Evolutionary conservation across 1,140 invertebrate species (phyloP).

Genomic region (Sarcophaga bullata): DNA sequence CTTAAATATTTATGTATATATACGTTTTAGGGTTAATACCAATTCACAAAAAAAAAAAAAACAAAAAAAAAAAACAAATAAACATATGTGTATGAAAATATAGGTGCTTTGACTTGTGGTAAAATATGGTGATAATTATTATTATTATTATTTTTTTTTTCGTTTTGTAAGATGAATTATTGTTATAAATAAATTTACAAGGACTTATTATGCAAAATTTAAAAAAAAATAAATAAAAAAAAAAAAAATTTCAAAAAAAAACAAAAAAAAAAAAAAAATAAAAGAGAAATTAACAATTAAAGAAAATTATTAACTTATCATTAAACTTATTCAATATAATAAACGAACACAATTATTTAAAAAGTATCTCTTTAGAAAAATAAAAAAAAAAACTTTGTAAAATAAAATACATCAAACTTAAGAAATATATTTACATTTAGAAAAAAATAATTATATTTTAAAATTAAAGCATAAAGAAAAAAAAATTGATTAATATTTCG

Average conservation of each 20-base stretch:
- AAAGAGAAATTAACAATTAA: neutral
- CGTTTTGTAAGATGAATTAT: neutral
- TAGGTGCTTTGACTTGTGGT: constrained; percentile 23
- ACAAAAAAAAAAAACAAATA: too few relatives aligned
- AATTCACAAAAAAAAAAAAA: neutral
- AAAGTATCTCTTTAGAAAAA: constrained; percentile 54
- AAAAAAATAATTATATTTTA: constrained; percentile 21
- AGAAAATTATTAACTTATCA: neutral
- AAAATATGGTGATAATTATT: constrained; percentile 11
- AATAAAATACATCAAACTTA: neutral
- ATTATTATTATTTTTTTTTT: neutral
- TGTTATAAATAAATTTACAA: neutral
- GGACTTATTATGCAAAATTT: constrained; percentile 32
- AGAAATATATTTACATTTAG: neutral
- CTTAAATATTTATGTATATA: neutral
- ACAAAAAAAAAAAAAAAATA: neutral
- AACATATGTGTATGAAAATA: neutral
- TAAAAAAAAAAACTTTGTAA: neutral
- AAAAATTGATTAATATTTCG: constrained; percentile 4
- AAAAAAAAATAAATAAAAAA: neutral
- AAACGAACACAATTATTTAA: constrained; percentile 62
- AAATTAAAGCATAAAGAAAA: constrained; percentile 25
- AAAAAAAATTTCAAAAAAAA: neutral
- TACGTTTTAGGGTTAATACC: neutral
- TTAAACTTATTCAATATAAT: constrained; percentile 46